Evolutionary conservation across 2,888 invertebrate genomes (phyloP), one percentile per base, ranked within the genome.

Genomic region (Leptarthrus brevirostris): DNA sequence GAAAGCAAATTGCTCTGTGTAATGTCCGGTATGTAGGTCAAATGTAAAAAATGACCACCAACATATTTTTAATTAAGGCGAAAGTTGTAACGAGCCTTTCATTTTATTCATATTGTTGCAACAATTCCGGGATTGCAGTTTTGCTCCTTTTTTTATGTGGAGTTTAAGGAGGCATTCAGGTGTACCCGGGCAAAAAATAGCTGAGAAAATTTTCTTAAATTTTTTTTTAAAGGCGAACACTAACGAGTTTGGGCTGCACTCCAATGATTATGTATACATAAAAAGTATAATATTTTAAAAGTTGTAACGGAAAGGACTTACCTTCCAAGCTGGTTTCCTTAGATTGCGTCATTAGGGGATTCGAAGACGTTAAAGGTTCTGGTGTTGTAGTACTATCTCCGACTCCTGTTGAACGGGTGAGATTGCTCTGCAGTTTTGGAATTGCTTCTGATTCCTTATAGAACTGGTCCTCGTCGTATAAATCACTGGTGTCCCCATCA

Each of bases 401-500:
- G 30, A 16, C 49, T 14, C 52, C 34, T 18, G 44, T 69, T 44
- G 61, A 30, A 18, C 75, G 75, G 6, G 83, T 83, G 22, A 82
- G 79, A 49, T 84, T 85, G 76, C 84, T 84, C 74, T 84, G 83
- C 0, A 84, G 83, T 80, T 86, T 87, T 76, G 84, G 87, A 78
- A 88, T 87, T 22, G 87, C 88, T 76, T 87, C 87, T 1, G 87
- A 87, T 80, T 89, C 89, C 77, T 88, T 84, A 78, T 88, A 88
- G 80, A 86, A 87, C 75, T 86, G 83, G 80, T 88, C 88, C 79
- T 88, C 87, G 78, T 87, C 87, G 77, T 86, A 86, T 76, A 87
- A 86, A 77, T 87, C 87, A 79, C 87, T 87, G 73, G 86, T 84
- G 78, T 87, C 87, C 69, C 87, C 87, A 74, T 85, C 86, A 54